Base-by-base conservation (phyloP, 2,888 invertebrate genomes). In the Macrosoma leucophasiata region DNA sequence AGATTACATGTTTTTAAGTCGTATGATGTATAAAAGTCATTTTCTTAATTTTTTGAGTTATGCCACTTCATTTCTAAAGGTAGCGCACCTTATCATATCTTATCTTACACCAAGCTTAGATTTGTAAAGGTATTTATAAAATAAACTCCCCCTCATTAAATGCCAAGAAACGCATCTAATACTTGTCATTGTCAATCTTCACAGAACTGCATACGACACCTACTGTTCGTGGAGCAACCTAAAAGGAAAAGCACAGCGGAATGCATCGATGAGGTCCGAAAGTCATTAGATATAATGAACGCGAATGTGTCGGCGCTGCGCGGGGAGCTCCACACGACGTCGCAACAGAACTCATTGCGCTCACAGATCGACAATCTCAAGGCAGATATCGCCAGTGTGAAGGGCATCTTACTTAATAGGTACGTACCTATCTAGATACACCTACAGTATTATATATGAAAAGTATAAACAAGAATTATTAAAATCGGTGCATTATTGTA, bases 351-450 rank as follows among this genome's bases (percentile, higher is more conserved):
- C 37, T 76, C 82, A n/a, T 55, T 88, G 25, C 71, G 86, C 34
- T 84, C 87, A n/a, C 89, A 91, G 52, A 72, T 92, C 6, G 86
- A 86, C 44, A 88, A 86, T 33, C 79, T 92, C 38, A 91, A 91
- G 60, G 84, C 87, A 29, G 92, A 93, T 53, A 74, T 93, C 20
- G 84, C 89, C 1, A 89, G 90, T 8, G 89, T 93, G 12, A 92
- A 92, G 68, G 91, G 91, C 33, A 86, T 92, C 31, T 65, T 92
- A 25, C 74, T 92, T 11, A 90, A 89, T 74, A 89, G 89, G 90
- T 90, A 58, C 56, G 58, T 36, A 26, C 17, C n/a, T n/a, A n/a
- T n/a, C n/a, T n/a, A n/a, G n/a, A n/a, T n/a, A n/a, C n/a, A n/a
- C n/a, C n/a, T n/a, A n/a, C n/a, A n/a, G n/a, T n/a, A n/a, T n/a